These are phyloP conservation scores for Eurystomus glaucurus DNA, from an alignment of 2,797 vertebrate genomes.

Conservation along the genomic window DNA sequence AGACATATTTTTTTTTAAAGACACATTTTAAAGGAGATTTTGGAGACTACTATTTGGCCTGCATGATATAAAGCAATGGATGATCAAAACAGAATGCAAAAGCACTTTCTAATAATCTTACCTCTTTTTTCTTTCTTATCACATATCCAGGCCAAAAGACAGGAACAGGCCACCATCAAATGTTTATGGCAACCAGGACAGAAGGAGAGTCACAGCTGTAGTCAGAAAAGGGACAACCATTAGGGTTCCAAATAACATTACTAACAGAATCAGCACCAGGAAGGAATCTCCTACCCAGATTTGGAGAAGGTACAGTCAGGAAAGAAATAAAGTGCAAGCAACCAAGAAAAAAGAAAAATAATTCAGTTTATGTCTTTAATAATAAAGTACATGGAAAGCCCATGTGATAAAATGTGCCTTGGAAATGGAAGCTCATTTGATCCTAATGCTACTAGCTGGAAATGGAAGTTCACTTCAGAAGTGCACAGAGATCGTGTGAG, in stretches of 20 bases:
- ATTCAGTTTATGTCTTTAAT: background rate
- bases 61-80: background rate
- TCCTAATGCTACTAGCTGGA: background rate
- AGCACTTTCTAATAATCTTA: background rate
- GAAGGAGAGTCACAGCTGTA: background rate
- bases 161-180: background rate
- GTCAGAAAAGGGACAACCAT: background rate
- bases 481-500: background rate
- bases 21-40: background rate
- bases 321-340: background rate
- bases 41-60: background rate
- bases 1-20: background rate
- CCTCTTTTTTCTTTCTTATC: background rate
- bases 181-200: background rate
- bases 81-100: background rate
- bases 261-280: background rate
- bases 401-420: background rate
- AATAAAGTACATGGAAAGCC: background rate
- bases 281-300: background rate
- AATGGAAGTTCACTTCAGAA: background rate
- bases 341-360: background rate
- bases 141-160: background rate
- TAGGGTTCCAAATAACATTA: background rate
- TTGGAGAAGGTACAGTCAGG: background rate
- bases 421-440: background rate